phyloP scores from a whole-genome alignment of 2,797 vertebrate species.

The Phoeniculus purpureus region DNA sequence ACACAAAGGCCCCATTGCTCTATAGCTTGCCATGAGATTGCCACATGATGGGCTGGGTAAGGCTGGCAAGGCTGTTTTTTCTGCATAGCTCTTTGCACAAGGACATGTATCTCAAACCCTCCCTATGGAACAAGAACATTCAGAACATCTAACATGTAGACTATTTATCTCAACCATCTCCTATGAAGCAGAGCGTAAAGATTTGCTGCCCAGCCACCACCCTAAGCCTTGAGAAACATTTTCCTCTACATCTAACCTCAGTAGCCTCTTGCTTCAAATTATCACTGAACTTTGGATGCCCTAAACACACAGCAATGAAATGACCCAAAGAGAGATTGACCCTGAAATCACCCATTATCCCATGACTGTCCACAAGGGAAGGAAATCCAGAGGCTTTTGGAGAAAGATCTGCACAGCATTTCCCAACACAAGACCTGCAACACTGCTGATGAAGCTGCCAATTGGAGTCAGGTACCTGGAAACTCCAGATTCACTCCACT shows the following conservation, averaged over 20 bases:
- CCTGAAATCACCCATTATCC: not conserved
- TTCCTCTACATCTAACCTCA: rapidly evolving
- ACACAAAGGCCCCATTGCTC: rapidly evolving
- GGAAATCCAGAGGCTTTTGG: not conserved
- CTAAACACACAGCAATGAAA: not conserved
- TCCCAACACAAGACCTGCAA: not conserved
- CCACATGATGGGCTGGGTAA: not conserved
- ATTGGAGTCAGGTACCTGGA: not conserved
- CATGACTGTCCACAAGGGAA: not conserved
- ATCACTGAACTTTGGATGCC: not conserved
- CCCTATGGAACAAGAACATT: not conserved
- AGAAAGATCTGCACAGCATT: not conserved
- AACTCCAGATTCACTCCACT: not conserved
- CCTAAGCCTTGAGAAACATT: not conserved
- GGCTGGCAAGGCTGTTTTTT: too few relatives aligned
- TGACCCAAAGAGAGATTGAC: not conserved
- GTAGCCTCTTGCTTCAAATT: not conserved
- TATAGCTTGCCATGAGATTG: rapidly evolving
- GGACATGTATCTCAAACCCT: not conserved
- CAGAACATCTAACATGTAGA: not conserved
- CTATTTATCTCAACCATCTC: not conserved
- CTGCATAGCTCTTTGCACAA: not conserved
- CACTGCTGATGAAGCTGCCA: not conserved
- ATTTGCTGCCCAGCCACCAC: not conserved
- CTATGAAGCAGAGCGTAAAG: not conserved